These are phyloP conservation scores for Mechanitis messenoides DNA, from an alignment of 2,888 invertebrate genomes.

Conservation along the genomic window DNA sequence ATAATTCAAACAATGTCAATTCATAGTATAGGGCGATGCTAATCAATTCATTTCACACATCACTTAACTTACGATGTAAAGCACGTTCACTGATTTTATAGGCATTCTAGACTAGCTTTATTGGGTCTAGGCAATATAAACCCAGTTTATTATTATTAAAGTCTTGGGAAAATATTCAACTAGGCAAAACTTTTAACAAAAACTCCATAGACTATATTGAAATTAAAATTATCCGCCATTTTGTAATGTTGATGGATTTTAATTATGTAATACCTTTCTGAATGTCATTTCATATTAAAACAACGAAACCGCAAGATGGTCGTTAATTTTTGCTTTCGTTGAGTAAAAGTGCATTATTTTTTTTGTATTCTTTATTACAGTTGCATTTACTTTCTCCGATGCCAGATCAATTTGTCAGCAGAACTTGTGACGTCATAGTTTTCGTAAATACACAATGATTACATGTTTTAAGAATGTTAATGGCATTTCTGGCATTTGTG, in stretches of 20 bases:
- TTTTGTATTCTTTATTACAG: slow-evolving; percentile 1
- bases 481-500: background rate
- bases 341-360: slow-evolving; percentile 6
- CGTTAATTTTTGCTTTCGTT: background rate
- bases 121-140: slow-evolving; percentile 2
- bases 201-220: no score
- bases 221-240: no score
- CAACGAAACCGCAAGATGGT: background rate
- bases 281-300: background rate
- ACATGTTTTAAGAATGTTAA: no score
- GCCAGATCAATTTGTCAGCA: background rate
- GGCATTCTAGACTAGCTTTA: background rate
- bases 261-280: background rate
- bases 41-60: slow-evolving; percentile 19
- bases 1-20: slow-evolving; percentile 8
- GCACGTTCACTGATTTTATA: slow-evolving; percentile 7
- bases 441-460: background rate
- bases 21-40: slow-evolving; percentile 11
- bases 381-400: slow-evolving; percentile 3
- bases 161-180: no score
- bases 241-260: no score
- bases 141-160: no score
- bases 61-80: slow-evolving; percentile 6
- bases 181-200: no score
- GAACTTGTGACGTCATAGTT: slow-evolving; percentile 1